phyloP scores from a whole-genome alignment of 1,140 invertebrate genomes.

The Dryas iulia region DNA sequence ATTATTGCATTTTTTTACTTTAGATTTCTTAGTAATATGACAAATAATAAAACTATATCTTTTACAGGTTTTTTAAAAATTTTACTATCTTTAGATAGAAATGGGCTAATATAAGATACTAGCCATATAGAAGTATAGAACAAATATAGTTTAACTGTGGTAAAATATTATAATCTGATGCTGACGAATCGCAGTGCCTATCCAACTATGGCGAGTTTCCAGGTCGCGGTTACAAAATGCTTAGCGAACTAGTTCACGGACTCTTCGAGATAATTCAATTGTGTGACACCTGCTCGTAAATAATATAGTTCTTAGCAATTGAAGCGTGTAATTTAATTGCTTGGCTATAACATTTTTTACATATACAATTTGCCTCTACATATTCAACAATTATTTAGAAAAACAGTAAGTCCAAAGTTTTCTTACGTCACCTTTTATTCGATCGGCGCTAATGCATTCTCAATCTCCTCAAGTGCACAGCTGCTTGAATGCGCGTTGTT shows the following conservation, averaged over 20 bases:
- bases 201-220: slow-evolving; percentile 55
- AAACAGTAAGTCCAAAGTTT: too few species aligned
- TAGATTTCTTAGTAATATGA: too few species aligned
- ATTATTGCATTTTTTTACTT: too few species aligned
- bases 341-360: neutral
- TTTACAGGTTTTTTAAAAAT: too few species aligned
- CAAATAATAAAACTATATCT: too few species aligned
- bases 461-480: slow-evolving; percentile 20
- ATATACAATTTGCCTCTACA: neutral
- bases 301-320: neutral
- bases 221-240: slow-evolving; percentile 68
- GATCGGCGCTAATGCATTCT: slow-evolving; percentile 21
- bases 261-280: slow-evolving; percentile 62
- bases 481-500: neutral
- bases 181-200: slow-evolving; percentile 36
- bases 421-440: slow-evolving; percentile 18
- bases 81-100: neutral
- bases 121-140: neutral
- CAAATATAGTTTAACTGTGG: too few species aligned
- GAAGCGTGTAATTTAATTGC: neutral
- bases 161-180: neutral
- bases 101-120: neutral
- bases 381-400: too few species aligned
- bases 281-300: slow-evolving; percentile 53
- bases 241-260: slow-evolving; percentile 69